Percentiles rank a stretch among this genome's conserved stretches.
These are phyloP conservation scores for Eciton burchellii DNA, from an alignment of 1,140 invertebrate genomes.

Conservation along the genomic window DNA sequence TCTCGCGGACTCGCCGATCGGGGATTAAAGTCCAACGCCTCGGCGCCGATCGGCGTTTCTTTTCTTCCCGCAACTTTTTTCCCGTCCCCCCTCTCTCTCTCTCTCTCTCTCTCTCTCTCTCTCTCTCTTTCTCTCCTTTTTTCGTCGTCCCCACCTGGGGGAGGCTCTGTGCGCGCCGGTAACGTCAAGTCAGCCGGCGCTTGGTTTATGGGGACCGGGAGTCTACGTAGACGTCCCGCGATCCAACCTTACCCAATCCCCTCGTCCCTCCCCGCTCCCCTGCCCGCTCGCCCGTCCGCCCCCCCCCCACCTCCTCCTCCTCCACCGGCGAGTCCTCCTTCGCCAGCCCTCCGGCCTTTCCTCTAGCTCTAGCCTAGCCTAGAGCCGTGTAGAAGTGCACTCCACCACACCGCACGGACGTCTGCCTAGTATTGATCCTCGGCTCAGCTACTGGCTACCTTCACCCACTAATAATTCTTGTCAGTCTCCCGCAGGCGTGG, in stretches of 20 bases:
- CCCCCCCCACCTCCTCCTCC: too few species aligned
- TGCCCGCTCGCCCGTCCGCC: too few species aligned
- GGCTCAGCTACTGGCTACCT: constrained; percentile 85
- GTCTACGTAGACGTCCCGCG: constrained; percentile 83
- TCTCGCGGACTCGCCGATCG: neutral
- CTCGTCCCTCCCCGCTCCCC: too few species aligned
- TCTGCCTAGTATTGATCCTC: constrained; percentile 85
- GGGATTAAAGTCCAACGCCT: constrained; percentile 34
- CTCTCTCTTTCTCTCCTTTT: neutral
- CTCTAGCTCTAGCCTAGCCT: constrained; percentile 82
- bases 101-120: neutral
- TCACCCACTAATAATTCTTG: constrained; percentile 86
- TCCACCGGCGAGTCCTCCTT: too few species aligned
- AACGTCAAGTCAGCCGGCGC: constrained; percentile 74
- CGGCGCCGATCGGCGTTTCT: constrained; percentile 5
- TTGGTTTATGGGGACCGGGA: constrained; percentile 82
- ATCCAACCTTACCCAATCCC: constrained; percentile 81
- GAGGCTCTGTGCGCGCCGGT: constrained; percentile 70
- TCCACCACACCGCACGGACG: constrained; percentile 82
- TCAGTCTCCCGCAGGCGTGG: constrained; percentile 84
- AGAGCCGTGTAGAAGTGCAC: constrained; percentile 83
- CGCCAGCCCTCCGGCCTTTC: constrained; percentile 76
- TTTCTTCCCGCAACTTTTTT: too few species aligned
- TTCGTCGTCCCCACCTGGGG: constrained; percentile 31
- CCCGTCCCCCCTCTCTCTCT: too few species aligned